Conservation (phyloP, 2,797 vertebrate genomes). For the Forpus xanthops region DNA sequence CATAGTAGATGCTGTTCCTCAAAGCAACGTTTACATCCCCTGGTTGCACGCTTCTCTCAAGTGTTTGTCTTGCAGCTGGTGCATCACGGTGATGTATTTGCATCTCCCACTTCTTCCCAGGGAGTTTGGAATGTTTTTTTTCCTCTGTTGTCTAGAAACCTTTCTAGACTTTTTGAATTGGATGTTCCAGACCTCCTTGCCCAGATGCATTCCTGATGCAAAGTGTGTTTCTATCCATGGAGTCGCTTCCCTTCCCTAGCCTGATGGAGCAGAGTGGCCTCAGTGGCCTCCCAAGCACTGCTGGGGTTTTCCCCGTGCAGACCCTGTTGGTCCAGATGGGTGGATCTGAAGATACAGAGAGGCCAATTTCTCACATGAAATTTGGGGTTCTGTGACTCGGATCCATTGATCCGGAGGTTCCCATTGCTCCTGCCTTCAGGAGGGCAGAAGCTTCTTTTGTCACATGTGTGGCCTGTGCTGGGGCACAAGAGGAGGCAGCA, state of each 20-base stretch:
- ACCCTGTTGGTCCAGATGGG: background rate
- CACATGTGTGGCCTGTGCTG: background rate
- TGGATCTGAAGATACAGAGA: conserved; percentile 45
- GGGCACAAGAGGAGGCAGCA: background rate
- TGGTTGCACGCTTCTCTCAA: background rate
- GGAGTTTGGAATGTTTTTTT: background rate
- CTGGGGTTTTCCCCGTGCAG: background rate
- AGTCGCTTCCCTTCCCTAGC: background rate
- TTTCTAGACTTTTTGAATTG: background rate
- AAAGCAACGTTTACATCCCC: background rate
- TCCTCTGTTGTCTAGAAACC: background rate
- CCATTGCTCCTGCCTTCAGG: background rate
- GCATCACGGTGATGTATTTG: background rate
- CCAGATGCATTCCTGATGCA: background rate
- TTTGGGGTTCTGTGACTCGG: background rate
- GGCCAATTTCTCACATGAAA: background rate
- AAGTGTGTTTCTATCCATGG: background rate
- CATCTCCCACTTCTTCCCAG: background rate
- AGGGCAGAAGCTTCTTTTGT: background rate
- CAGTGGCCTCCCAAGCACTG: rapidly evolving
- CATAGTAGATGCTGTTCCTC: background rate
- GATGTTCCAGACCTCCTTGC: background rate
- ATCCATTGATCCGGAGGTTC: background rate
- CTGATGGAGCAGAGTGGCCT: background rate
- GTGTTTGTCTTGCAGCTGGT: background rate